phyloP scores from a whole-genome alignment of 2,797 vertebrate genomes.

The Dromococcyx pavoninus region DNA sequence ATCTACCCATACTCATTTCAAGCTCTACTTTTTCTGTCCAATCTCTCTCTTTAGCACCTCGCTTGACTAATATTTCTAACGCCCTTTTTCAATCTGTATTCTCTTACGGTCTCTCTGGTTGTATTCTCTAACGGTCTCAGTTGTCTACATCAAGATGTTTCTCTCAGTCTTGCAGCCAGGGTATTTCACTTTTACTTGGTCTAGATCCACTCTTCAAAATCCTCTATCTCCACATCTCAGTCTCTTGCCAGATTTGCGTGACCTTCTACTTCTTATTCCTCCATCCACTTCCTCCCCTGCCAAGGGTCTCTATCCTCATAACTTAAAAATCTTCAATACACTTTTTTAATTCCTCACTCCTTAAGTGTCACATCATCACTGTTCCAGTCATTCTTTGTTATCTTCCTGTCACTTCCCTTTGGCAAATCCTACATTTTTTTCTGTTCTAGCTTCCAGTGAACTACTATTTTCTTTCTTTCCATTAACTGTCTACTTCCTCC shows the following conservation, averaged over 20 bases:
- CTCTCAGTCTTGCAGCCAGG: not conserved
- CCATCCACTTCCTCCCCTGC: not conserved
- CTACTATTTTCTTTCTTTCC: not conserved
- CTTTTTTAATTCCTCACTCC: not conserved
- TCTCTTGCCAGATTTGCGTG: not conserved
- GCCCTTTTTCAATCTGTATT: not conserved
- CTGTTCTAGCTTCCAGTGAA: not conserved
- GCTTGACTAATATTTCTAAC: not conserved
- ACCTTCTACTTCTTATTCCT: not conserved
- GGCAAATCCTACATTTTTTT: not conserved
- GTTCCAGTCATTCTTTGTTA: not conserved
- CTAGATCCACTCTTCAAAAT: not conserved
- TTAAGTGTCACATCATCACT: not conserved
- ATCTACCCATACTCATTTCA: not conserved
- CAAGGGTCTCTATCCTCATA: not conserved
- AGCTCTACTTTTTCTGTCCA: not conserved
- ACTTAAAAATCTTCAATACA: not conserved
- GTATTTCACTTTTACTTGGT: not conserved
- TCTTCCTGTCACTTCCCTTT: not conserved
- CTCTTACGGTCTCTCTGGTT: not conserved
- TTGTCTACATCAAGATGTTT: not conserved
- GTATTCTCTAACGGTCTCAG: not conserved
- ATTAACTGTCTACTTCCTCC: not conserved
- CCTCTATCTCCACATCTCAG: not conserved
- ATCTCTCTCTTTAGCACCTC: not conserved